phyloP scores from a whole-genome alignment of 23 tunicate species.

The Styela clava region DNA sequence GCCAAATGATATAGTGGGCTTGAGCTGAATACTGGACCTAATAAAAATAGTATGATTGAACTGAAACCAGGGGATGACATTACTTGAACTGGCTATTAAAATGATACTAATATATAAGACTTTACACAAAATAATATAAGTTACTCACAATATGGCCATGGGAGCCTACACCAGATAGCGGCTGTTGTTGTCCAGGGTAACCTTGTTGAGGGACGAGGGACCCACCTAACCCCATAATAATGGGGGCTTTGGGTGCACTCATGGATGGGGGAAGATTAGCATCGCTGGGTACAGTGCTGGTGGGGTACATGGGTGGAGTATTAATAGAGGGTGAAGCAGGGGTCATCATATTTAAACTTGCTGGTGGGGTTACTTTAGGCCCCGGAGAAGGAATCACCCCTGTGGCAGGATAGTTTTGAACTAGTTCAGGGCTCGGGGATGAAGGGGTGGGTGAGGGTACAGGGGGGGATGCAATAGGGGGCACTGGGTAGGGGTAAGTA shows the following conservation, averaged over 20 bases:
- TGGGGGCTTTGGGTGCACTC: slow-evolving; percentile 24
- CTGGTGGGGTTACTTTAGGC: slow-evolving; percentile 6
- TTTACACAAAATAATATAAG: no score
- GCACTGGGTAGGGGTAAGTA: slow-evolving; percentile 26
- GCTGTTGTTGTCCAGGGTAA: neutral
- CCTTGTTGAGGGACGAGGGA: slow-evolving; percentile 22
- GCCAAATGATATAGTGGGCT: no score
- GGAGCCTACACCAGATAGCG: neutral
- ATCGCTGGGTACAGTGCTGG: neutral
- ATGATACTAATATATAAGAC: no score
- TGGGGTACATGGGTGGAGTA: neutral
- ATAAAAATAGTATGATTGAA: no score
- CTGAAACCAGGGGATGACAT: no score
- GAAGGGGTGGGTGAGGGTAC: slow-evolving; percentile 31
- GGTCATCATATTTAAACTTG: neutral
- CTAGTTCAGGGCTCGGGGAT: slow-evolving; percentile 34
- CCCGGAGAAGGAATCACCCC: neutral
- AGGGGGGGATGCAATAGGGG: slow-evolving; percentile 6
- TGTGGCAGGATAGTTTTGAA: slow-evolving; percentile 11
- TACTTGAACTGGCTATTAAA: no score
- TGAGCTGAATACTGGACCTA: no score
- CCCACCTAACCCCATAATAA: slow-evolving; percentile 27
- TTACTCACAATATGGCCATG: slow-evolving; percentile 30
- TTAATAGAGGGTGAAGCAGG: neutral
- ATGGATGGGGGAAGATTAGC: slow-evolving; percentile 19